Evolutionary conservation across 2,797 vertebrate genomes (phyloP), one percentile per base, ranked within the genome.

Genomic region (Poeciliopsis turneri): DNA sequence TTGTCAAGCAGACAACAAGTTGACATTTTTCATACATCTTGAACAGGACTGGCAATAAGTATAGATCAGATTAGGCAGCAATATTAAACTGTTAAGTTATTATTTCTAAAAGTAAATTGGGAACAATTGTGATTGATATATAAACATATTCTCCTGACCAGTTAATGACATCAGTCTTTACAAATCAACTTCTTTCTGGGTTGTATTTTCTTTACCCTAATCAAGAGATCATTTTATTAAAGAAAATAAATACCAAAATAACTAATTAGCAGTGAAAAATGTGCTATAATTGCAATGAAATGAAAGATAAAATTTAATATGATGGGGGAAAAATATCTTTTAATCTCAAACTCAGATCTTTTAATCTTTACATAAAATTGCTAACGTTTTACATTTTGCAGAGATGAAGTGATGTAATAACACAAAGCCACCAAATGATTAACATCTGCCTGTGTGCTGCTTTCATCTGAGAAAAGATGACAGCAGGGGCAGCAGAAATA

Each of bases 391-490:
- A 45, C 16, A 61, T 20, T 30, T 36, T 41, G 16, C 11, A 8
- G 46, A 75, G 18, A 61, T 8, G 18, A 80, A 45, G 51, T 43
- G 2, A 36, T 68, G 51, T 2, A 74, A 55, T n/a, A 49, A 36
- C 5, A 1, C 33, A 18, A 15, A 39, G 66, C 18, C 69, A 53
- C 45, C 25, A 0, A n/a, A 39, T 69, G 64, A 1, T 25, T 36
- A 59, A 9, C 30, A 23, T 77, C 25, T 80, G 16, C n/a, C 13
- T 25, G 46, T 53, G 23, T 8, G 2, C 45, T 53, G 15, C 18
- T 11, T 57, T 36, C 59, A 70, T 78, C 43, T 57, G 30, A 39
- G 43, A 49, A 74, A 36, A 51, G 66, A 81, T 47, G 69, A 55
- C 30, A 75, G 25, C 64, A 43, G 30, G n/a, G 61, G 11, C 5